Percentiles rank a stretch among this genome's conserved stretches.
Evolutionary conservation across 2,888 invertebrate species (phyloP).

Genomic region (Cerceris ruficornis): DNA sequence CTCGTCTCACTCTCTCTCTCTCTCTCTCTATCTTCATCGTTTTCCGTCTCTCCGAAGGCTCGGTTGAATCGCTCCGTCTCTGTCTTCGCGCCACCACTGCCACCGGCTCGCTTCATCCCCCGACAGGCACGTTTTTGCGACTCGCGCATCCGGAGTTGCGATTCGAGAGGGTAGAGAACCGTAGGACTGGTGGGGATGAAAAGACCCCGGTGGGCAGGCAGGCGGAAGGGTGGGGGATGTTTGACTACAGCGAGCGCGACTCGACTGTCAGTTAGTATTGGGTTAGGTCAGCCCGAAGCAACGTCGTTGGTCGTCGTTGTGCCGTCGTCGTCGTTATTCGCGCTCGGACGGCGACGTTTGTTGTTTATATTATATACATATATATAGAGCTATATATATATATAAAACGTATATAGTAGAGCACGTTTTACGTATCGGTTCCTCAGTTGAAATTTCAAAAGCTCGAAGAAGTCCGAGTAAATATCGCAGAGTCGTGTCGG

Average conservation of each 20-base stretch:
- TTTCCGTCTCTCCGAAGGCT: too few relatives aligned
- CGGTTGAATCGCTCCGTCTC: background rate
- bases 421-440: too few relatives aligned
- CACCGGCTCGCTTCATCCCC: constrained; percentile 29
- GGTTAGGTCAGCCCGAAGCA: constrained; percentile 85
- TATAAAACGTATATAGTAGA: too few relatives aligned
- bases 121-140: constrained; percentile 51
- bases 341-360: constrained; percentile 54
- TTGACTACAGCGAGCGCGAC: constrained; percentile 80
- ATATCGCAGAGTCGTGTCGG: too few relatives aligned
- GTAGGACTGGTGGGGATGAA: constrained; percentile 55
- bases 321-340: constrained; percentile 35
- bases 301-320: constrained; percentile 66
- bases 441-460: too few relatives aligned
- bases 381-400: too few relatives aligned
- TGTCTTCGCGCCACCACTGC: background rate
- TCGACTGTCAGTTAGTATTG: constrained; percentile 83
- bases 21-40: too few relatives aligned
- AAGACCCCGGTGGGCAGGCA: constrained; percentile 44
- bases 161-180: constrained; percentile 63
- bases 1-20: constrained; percentile 1
- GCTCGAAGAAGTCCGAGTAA: too few relatives aligned
- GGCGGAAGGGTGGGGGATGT: constrained; percentile 72
- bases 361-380: constrained; percentile 51
- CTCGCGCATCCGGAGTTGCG: constrained; percentile 71